Base-by-base conservation (phyloP, 1,140 invertebrate species). In the Amphibalanus amphitrite region DNA sequence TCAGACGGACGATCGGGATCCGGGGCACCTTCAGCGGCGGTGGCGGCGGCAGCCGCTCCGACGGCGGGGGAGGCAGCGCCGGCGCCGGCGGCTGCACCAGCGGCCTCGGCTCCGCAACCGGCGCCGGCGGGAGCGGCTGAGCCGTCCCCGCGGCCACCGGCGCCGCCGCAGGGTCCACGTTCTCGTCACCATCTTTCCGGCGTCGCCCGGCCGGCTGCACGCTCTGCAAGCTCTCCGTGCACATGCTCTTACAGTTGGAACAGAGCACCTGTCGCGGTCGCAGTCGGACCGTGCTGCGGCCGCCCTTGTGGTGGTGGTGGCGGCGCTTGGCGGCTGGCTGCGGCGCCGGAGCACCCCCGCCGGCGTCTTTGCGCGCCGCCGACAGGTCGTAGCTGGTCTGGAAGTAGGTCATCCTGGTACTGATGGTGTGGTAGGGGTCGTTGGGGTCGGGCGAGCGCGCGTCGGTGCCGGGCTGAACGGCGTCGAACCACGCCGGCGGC, bases 391-490 rank as follows among this genome's bases (percentile, higher is more conserved):
- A 59, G 65, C 3, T 67, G 10, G 65, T 15, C 65, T 67, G 65
- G 65, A 67, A 67, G 65, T 67, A 67, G 23, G 65, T 67, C 65
- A 67, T 67, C 10, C 65, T 10, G 10, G 65, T 67, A 26, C 65
- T 28, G 65, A 67, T 28, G 65, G 65, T 67, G 65, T 67, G 65
- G n/a, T 28, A 67, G 65, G 65, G 65, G 28, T 67, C 65, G n/a
- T 26, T 26, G n/a, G 26, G 23, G 26, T 10, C n/a, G 23, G 64
- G 64, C 15, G 33, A 38, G 26, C 23, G 26, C n/a, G n/a, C n/a
- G 26, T 17, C 20, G 26, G 65, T 28, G 65, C 65, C n/a, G 10
- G 65, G 26, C 8, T 10, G 1, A 8, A 1, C 65, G 1, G 10
- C 26, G 28, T 28, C 23, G 65, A 8, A 67, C 65, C 65, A 67